A percentile compares a stretch with the other conserved stretches of the same genome.
Conservation (phyloP, 2,797 vertebrate genomes). For the Emydoidea blandingii region DNA sequence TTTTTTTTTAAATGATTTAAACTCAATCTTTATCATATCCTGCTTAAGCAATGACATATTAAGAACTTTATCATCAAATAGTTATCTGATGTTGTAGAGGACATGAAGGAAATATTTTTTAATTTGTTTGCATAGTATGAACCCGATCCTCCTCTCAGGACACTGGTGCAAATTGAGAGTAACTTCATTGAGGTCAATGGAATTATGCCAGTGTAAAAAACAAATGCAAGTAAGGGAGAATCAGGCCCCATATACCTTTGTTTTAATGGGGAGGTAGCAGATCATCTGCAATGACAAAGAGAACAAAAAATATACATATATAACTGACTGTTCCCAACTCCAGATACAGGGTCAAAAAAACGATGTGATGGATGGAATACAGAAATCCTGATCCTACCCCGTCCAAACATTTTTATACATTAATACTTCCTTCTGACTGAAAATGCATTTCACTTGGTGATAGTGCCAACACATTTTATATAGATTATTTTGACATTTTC, state of each 20-base stretch:
- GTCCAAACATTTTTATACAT: constrained; percentile 22
- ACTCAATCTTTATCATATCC: not conserved
- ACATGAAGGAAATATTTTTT: constrained; percentile 42
- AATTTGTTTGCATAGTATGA: constrained; percentile 44
- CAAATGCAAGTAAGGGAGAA: constrained; percentile 17
- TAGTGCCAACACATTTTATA: not conserved
- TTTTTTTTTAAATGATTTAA: not conserved
- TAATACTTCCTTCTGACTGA: not conserved
- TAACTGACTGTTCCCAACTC: constrained; percentile 27
- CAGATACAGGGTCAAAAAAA: constrained; percentile 47
- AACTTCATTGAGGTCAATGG: constrained; percentile 42
- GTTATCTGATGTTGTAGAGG: constrained; percentile 49
- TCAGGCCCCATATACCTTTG: constrained; percentile 19
- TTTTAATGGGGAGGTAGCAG: constrained; percentile 53
- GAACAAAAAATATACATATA: not conserved
- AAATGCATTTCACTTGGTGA: not conserved
- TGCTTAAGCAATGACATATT: constrained; percentile 39
- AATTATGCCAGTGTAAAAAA: constrained; percentile 33
- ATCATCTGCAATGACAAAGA: constrained; percentile 57
- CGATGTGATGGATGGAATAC: constrained; percentile 51
- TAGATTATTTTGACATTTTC: not conserved
- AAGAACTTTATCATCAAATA: constrained; percentile 66
- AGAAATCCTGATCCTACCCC: constrained; percentile 37
- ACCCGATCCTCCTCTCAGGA: constrained; percentile 39
- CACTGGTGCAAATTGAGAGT: constrained; percentile 29